Base-by-base conservation (phyloP, 2,888 invertebrate genomes). In the Melieria picta region DNA sequence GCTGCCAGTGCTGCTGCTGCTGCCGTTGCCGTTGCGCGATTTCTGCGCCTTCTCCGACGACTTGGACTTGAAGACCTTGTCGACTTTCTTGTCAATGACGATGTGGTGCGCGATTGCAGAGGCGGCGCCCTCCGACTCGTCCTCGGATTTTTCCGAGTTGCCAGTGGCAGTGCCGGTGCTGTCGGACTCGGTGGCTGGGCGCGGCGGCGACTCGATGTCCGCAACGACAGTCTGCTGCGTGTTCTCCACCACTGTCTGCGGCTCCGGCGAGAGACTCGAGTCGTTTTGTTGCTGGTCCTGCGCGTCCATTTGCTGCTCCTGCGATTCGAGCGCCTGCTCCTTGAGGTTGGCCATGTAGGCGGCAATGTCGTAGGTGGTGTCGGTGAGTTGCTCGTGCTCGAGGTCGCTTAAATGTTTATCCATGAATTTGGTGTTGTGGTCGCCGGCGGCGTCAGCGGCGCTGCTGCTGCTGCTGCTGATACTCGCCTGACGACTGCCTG, bases 261-360 rank as follows among this genome's bases (percentile, higher is more conserved):
- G 86, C 64, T 86, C 86, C 0, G 86, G 86, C 13, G 86, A 86
- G 3, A 86, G 77, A 66, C 86, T 86, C 1, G 86, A 86, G 69
- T 86, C 86, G 45, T 85, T 84, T 66, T 85, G 85, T 74, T 85
- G 85, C 71, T 85, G 84, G 76, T 84, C 84, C 0, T 78, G 79
- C 0, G 78, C 75, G 50, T 83, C 81, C 58, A 79, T 80, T 46
- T 78, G 77, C 1, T 76, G 61, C 43, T 85, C 84, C 48, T 82
- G 79, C 0, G 83, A 81, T 75, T 87, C 86, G 9, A 86, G 79
- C 13, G 86, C 80, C 72, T 87, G 86, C 72, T 87, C 87, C 13
- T 86, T 84, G 10, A 87, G 78, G 72, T 87, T 86, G 55, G 86
- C 87, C 87, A 87, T 87, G 62, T 87, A 87, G 65, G 85, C 82